These are phyloP conservation scores for Miltochrista miniata DNA, from an alignment of 2,888 invertebrate genomes.

Conservation along the genomic window DNA sequence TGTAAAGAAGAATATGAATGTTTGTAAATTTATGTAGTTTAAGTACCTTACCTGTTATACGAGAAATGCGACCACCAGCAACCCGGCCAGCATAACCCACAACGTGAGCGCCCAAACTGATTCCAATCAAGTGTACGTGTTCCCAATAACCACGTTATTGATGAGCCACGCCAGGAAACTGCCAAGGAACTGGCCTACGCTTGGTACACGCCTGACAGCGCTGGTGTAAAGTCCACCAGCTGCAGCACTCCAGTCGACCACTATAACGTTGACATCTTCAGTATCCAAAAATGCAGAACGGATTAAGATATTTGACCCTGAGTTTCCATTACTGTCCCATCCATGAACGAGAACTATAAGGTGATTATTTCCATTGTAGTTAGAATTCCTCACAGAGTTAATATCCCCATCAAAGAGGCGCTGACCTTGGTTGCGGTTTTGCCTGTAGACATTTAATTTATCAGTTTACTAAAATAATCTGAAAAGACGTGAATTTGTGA, in stretches of 20 bases:
- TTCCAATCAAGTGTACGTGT: slow-evolving; percentile 71
- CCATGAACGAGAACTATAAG: slow-evolving; percentile 63
- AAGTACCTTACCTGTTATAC: too few relatives aligned
- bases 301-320: slow-evolving; percentile 47
- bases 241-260: slow-evolving; percentile 65
- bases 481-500: too few relatives aligned
- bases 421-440: slow-evolving; percentile 55
- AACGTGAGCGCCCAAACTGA: slow-evolving; percentile 76
- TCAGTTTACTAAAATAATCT: too few relatives aligned
- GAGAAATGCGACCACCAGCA: slow-evolving; percentile 35
- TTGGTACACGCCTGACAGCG: slow-evolving; percentile 58
- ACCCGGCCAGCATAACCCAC: slow-evolving; percentile 63
- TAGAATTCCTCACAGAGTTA: slow-evolving; percentile 52
- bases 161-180: slow-evolving; percentile 69
- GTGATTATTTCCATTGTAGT: slow-evolving; percentile 46
- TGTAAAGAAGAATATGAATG: too few relatives aligned
- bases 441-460: too few relatives aligned
- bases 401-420: slow-evolving; percentile 53
- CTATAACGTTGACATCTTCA: slow-evolving; percentile 64
- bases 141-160: slow-evolving; percentile 58
- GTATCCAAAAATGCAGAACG: slow-evolving; percentile 54
- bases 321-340: slow-evolving; percentile 60
- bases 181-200: slow-evolving; percentile 62
- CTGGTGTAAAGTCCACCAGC: slow-evolving; percentile 49
- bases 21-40: too few relatives aligned